Evolutionary conservation across 2,888 invertebrate genomes (phyloP), one percentile per base, ranked within the genome.

Genomic region (Hyposoter didymator): DNA sequence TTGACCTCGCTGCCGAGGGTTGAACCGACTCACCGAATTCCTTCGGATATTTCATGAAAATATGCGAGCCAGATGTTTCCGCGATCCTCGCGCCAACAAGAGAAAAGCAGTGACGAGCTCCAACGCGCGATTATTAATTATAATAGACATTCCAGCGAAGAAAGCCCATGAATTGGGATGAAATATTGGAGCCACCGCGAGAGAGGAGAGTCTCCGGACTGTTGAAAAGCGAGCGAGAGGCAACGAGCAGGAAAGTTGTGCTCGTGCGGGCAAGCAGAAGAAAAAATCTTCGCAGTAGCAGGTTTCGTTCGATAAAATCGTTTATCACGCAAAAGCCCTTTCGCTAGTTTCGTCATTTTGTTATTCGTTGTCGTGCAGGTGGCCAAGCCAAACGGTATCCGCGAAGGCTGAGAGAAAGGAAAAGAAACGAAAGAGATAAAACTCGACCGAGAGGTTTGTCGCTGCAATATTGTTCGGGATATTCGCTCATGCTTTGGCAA

Each of bases 301-400:
- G n/a, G n/a, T n/a, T n/a, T 47, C 70, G 49, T 79, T 72, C 72
- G 72, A 64, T 72, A 17, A 72, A 76, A 72, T 76, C 76, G 70
- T 82, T 82, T 72, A 72, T 82, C 76, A 82, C 72, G 66, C 43
- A 72, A 78, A 64, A 66, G 55, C 74, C 35, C 45, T 22, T 45
- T 32, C 70, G 17, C 55, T 39, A 45, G 49, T 52, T 19, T 76
- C 64, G 19, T 39, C 43, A 6, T 47, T 4, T 17, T 35, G 12
- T 62, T 28, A 55, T 14, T 62, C 67, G 12, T n/a, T 28, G 39
- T 55, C 43, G 45, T 45, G 69, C 78, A 78, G 59, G 69, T 69
- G 69, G 78, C n/a, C 45, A 17, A 4, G 52, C 45, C 45, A 45
- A 55, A 45, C 12, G 74, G 45, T 74, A 62, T n/a, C n/a, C 45